Evolutionary conservation across 2,113 vertebrate species (phyloP), one percentile per base, ranked within the genome.

Genomic region (Hypomesus transpacificus): DNA sequence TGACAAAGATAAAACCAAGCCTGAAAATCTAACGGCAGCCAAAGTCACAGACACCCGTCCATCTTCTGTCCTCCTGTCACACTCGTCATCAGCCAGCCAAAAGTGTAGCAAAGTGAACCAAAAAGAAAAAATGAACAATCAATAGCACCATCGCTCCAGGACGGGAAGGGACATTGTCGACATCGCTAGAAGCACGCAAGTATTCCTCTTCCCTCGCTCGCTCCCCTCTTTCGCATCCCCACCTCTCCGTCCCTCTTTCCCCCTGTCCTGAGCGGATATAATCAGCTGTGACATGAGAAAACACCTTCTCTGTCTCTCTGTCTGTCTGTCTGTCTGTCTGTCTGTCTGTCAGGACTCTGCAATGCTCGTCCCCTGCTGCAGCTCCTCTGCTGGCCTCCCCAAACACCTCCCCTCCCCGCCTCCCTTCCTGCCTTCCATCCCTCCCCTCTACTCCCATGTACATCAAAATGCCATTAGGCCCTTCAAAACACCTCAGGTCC

Each of bases 261-360:
- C 78, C 77, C 74, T 81, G 52, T 76, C 75, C 64, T 17, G 76
- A 85, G 92, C 95, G 94, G 95, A 97, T 92, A 92, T 97, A 96
- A 98, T 97, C 95, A 96, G 94, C 94, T 96, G 95, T 97, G 96
- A 98, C 96, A 96, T 94, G 92, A 96, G 94, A 95, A 95, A 90
- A 88, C 89, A 87, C 82, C 81, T 80, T 85, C 78, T 78, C 80
- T 78, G 82, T n/a, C n/a, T n/a, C n/a, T 87, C 87, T 87, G 85
- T 85, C 88, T 84, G 75, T 31, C 28, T 31, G 28, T 78, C 80
- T 79, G 82, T 87, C 87, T 87, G 85, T 78, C 79, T 79, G 82
- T 87, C 87, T 87, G 85, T 56, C 82, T 82, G 86, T 79, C 86
- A 81, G 78, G 75, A 14, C 24, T 22, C 69, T 46, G n/a, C 56